These are phyloP conservation scores for Phenganax marumi DNA, from an alignment of 92 coral and sea anemone species.

Conservation along the genomic window DNA sequence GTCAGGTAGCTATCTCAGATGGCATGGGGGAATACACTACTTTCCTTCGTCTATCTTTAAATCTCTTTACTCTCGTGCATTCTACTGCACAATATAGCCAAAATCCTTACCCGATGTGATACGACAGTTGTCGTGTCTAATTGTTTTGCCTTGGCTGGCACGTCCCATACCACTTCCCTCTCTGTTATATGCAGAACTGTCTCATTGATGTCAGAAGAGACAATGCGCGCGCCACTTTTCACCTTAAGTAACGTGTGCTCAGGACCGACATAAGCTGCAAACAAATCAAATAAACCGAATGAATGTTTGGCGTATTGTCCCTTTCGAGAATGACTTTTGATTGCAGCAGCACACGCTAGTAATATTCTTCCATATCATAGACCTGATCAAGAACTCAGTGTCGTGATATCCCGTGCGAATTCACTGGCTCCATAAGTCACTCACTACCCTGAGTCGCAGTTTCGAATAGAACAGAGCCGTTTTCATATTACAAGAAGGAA, in stretches of 20 bases:
- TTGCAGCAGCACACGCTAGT: neutral
- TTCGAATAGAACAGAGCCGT: too few species aligned
- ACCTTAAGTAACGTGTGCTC: conserved; percentile 69
- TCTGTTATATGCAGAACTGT: conserved; percentile 82
- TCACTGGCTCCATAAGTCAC: too few species aligned
- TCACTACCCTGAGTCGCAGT: too few species aligned
- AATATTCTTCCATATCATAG: too few species aligned
- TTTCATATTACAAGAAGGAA: too few species aligned
- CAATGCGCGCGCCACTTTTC: conserved; percentile 81
- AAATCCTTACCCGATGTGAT: conserved; percentile 75
- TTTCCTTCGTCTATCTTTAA: too few species aligned
- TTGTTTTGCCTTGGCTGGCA: conserved; percentile 67
- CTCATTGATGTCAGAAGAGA: conserved; percentile 81
- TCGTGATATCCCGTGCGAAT: too few species aligned
- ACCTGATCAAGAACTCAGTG: too few species aligned
- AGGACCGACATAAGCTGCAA: conserved; percentile 76
- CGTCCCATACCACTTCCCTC: conserved; percentile 58
- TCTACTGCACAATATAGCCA: neutral
- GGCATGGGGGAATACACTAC: too few species aligned
- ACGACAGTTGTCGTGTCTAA: conserved; percentile 63
- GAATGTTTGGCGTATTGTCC: too few species aligned
- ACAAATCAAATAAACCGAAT: neutral
- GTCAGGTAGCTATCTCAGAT: too few species aligned
- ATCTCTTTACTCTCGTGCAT: neutral
- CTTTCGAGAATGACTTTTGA: too few species aligned